Evolutionary conservation across 2,797 vertebrate genomes (phyloP).

Genomic region (Chrosomus eos): DNA sequence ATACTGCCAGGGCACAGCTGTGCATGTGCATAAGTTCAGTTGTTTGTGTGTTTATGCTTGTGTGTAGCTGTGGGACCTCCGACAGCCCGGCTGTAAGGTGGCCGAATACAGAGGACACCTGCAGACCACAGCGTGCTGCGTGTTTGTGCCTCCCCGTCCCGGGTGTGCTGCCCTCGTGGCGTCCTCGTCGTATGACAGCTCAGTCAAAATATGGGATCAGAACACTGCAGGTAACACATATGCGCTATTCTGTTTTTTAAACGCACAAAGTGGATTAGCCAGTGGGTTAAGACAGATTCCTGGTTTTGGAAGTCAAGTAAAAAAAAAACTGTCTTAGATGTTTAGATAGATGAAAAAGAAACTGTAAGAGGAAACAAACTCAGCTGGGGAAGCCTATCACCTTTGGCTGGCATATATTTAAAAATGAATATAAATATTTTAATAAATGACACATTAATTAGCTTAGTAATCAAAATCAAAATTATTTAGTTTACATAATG

Average conservation of each 20-base stretch:
- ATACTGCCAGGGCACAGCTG: background rate
- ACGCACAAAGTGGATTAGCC: background rate
- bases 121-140: slow-evolving; percentile 86
- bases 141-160: slow-evolving; percentile 82
- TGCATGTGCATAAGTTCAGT: slow-evolving; percentile 41
- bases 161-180: slow-evolving; percentile 76
- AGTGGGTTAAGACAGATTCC: background rate
- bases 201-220: slow-evolving; percentile 90
- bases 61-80: slow-evolving; percentile 91
- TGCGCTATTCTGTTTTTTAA: background rate
- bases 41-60: slow-evolving; percentile 38
- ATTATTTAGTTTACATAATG: background rate
- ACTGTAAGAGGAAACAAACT: background rate
- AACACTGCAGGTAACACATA: slow-evolving; percentile 85
- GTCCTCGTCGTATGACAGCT: slow-evolving; percentile 89
- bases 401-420: background rate
- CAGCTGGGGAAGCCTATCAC: too few species aligned
- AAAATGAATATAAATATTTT: background rate
- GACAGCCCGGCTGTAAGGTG: slow-evolving; percentile 85
- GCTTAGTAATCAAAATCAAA: background rate
- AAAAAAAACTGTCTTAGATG: background rate
- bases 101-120: slow-evolving; percentile 90
- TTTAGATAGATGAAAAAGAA: background rate
- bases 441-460: background rate
- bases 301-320: background rate